Percentiles rank a stretch among this genome's conserved stretches.
These are phyloP conservation scores for Denticeps clupeoides DNA, from an alignment of 2,797 vertebrate species.

Conservation along the genomic window DNA sequence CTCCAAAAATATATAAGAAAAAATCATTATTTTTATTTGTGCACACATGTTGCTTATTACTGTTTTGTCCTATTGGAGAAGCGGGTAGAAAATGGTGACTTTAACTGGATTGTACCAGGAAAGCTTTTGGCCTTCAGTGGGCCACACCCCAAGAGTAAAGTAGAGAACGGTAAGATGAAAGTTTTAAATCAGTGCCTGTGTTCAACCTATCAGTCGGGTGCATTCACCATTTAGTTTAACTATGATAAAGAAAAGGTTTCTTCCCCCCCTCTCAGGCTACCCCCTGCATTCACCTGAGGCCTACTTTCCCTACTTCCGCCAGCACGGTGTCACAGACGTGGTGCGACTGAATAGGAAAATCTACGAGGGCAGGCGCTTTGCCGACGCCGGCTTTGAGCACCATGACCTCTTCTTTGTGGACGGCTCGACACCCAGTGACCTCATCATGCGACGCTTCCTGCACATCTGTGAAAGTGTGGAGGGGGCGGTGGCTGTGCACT, in stretches of 20 bases:
- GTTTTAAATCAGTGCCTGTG: too few species aligned
- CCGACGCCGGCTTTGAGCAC: constrained; percentile 72
- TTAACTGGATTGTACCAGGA: constrained; percentile 86
- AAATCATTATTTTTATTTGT: too few species aligned
- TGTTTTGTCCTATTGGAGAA: constrained; percentile 32
- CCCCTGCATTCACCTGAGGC: constrained; percentile 75
- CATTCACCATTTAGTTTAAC: not conserved
- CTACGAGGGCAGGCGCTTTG: constrained; percentile 72
- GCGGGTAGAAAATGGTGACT: constrained; percentile 86
- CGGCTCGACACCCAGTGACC: constrained; percentile 72
- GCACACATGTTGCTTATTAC: not conserved
- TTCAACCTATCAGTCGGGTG: too few species aligned
- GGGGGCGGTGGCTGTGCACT: constrained; percentile 71
- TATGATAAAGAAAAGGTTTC: too few species aligned
- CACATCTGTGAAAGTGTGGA: constrained; percentile 68
- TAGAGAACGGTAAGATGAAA: constrained; percentile 84
- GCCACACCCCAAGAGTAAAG: constrained; percentile 81
- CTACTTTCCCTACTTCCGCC: constrained; percentile 78
- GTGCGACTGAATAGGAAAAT: constrained; percentile 77
- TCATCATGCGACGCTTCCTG: constrained; percentile 67
- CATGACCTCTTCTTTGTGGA: constrained; percentile 77
- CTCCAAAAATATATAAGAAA: too few species aligned
- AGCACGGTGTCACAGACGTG: constrained; percentile 63
- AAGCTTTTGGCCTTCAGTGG: constrained; percentile 87
- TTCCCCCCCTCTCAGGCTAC: constrained; percentile 56